These are phyloP conservation scores for Neodiprion lecontei DNA, from an alignment of 1,140 invertebrate species.

Conservation along the genomic window DNA sequence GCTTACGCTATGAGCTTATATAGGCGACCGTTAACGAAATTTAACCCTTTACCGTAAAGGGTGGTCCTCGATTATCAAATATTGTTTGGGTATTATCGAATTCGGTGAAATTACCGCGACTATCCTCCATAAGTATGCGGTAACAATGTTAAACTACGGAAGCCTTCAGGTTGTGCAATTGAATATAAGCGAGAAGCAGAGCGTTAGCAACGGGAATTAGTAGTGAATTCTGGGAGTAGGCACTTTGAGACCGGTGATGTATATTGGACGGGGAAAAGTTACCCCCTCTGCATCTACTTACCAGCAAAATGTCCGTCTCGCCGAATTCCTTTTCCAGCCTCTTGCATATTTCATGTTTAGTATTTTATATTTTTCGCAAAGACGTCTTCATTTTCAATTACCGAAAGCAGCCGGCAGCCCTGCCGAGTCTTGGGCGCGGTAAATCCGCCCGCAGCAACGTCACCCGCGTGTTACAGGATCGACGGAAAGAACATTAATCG, in stretches of 20 bases:
- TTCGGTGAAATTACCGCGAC: not conserved
- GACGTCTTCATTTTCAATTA: not conserved
- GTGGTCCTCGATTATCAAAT: too few relatives aligned
- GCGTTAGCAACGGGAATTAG: not conserved
- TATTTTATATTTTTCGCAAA: not conserved
- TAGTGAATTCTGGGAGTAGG: not conserved
- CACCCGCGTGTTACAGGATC: too few relatives aligned
- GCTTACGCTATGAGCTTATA: too few relatives aligned
- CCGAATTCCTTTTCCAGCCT: not conserved
- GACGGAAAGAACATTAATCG: not conserved
- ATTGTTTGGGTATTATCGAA: not conserved
- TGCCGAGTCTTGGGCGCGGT: too few relatives aligned
- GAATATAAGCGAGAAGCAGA: not conserved
- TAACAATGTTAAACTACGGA: not conserved
- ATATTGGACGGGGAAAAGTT: not conserved
- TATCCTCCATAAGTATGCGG: not conserved
- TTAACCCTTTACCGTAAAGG: too few relatives aligned
- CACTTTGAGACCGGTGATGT: not conserved
- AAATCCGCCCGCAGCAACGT: too few relatives aligned
- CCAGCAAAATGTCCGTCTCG: not conserved
- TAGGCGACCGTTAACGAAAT: too few relatives aligned
- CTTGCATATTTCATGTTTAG: not conserved
- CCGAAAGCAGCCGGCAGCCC: not conserved
- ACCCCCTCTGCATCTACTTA: not conserved
- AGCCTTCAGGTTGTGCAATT: not conserved